A percentile compares a stretch with the other conserved stretches of the same genome.
Evolutionary conservation across 2,888 invertebrate genomes (phyloP).

Genomic region (Panopea generosa): DNA sequence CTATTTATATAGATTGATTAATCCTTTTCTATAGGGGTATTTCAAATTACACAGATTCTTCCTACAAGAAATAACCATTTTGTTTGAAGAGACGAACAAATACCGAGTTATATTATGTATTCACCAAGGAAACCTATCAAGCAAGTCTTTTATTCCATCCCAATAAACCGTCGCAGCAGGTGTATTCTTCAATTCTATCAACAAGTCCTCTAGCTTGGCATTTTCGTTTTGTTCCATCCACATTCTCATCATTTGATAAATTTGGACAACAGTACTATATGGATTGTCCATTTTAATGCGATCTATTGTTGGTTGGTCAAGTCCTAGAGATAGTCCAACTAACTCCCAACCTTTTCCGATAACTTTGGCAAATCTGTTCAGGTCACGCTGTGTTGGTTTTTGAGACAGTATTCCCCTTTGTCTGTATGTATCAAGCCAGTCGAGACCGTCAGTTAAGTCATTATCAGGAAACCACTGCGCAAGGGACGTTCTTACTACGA

Average conservation of each 20-base stretch:
- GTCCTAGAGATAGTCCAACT: conserved; percentile 23
- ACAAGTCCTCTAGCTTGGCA: conserved; percentile 11
- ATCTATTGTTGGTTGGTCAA: conserved; percentile 14
- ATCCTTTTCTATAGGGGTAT: too few species aligned
- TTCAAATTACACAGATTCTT: too few species aligned
- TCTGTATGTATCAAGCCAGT: neutral
- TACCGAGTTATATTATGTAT: conserved; percentile 66
- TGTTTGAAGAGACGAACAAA: too few species aligned
- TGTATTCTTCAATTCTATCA: neutral
- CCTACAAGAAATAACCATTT: too few species aligned
- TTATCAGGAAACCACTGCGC: conserved; percentile 16
- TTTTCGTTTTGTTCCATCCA: conserved; percentile 6
- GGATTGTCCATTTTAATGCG: conserved; percentile 22
- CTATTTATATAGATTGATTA: too few species aligned
- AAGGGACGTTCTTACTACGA: neutral
- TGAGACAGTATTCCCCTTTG: neutral
- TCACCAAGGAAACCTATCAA: too few species aligned
- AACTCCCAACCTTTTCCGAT: conserved; percentile 33
- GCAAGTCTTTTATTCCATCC: too few species aligned
- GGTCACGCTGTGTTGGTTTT: conserved; percentile 1
- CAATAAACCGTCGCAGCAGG: too few species aligned
- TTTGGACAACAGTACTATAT: conserved; percentile 14
- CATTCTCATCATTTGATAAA: conserved; percentile 7
- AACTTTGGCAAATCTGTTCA: conserved; percentile 10
- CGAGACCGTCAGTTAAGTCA: too few species aligned